These are phyloP conservation scores for Cotesia glomerata DNA, from an alignment of 1,140 invertebrate species.

Conservation along the genomic window DNA sequence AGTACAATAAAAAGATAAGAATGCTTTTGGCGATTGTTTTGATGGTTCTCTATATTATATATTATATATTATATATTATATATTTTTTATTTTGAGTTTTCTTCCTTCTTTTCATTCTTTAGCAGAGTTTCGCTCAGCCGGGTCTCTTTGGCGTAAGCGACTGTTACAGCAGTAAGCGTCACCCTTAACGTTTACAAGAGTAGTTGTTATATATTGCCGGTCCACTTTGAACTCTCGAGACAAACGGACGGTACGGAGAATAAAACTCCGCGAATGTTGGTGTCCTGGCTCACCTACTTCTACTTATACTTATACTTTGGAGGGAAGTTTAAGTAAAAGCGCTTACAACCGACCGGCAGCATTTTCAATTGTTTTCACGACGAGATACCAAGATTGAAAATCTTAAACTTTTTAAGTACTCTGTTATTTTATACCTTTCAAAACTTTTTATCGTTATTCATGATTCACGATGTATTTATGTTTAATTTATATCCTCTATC, in stretches of 20 bases:
- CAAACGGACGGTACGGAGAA: neutral
- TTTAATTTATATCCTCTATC: neutral
- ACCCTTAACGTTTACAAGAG: neutral
- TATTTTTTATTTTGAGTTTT: no score
- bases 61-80: no score
- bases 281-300: neutral
- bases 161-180: neutral
- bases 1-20: neutral
- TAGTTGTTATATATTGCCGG: conserved; percentile 1
- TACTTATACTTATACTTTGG: neutral
- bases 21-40: neutral
- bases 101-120: no score
- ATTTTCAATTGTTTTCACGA: conserved; percentile 9
- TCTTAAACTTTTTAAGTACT: conserved; percentile 18
- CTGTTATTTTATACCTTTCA: neutral
- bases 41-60: neutral
- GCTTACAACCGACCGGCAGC: neutral
- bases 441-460: conserved; percentile 15
- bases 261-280: neutral
- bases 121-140: no score
- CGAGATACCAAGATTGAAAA: conserved; percentile 1
- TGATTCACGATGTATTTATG: neutral
- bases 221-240: conserved; percentile 7
- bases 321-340: no score
- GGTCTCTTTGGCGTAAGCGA: neutral